These are phyloP conservation scores for Steatornis caripensis DNA, from an alignment of 2,113 vertebrate genomes.

Conservation along the genomic window DNA sequence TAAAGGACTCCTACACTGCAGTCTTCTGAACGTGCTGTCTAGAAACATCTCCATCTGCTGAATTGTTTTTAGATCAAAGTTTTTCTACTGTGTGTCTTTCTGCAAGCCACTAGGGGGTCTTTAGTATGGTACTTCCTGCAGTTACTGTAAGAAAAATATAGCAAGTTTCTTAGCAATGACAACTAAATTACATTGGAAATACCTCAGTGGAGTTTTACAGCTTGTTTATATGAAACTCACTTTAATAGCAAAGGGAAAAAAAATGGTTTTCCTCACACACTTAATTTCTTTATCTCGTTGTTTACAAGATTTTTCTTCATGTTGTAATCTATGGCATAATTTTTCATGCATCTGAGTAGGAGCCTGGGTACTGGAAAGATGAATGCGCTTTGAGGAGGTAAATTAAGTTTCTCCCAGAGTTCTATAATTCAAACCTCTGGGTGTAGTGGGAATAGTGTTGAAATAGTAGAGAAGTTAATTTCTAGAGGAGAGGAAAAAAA, in stretches of 20 bases:
- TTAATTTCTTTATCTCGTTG: neutral
- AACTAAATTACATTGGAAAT: neutral
- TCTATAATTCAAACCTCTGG: neutral
- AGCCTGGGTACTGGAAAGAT: neutral
- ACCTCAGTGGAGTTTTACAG: neutral
- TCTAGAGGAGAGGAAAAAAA: neutral
- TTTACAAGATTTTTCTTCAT: neutral
- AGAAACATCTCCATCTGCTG: neutral
- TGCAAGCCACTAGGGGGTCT: neutral
- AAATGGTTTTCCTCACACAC: neutral
- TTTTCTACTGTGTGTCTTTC: neutral
- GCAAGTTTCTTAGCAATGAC: neutral
- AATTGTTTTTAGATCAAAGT: neutral
- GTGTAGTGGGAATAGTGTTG: neutral
- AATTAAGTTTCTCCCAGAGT: neutral
- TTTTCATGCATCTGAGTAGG: neutral
- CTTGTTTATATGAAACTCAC: neutral
- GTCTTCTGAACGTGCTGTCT: neutral
- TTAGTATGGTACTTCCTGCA: neutral
- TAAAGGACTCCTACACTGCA: neutral
- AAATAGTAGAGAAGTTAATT: neutral
- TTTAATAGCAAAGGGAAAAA: neutral
- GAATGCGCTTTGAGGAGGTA: neutral
- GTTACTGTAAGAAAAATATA: neutral
- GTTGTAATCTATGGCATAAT: neutral